These are phyloP conservation scores for Gnathonemus echidnorhynchus DNA, from an alignment of 2,113 vertebrate species.

Conservation along the genomic window DNA sequence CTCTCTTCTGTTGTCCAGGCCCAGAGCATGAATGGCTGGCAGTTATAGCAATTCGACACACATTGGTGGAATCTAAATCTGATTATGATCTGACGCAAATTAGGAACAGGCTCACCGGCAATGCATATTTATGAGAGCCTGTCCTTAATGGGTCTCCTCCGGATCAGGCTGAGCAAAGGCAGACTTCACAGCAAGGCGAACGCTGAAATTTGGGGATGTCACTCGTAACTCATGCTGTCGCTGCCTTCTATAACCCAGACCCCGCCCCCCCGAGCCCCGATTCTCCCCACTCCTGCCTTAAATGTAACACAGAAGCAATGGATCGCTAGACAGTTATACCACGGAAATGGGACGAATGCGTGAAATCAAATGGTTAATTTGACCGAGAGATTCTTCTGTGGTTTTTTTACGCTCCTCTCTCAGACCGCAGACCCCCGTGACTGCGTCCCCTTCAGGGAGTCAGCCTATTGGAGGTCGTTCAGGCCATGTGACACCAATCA, in stretches of 20 bases:
- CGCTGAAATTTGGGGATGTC: not conserved
- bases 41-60: not conserved
- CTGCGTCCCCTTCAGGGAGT: not conserved
- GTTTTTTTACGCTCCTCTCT: not conserved
- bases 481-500: slow-evolving; percentile 9
- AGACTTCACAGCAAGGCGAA: too few relatives aligned
- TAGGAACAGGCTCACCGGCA: not conserved
- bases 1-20: not conserved
- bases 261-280: not conserved
- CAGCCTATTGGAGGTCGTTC: not conserved
- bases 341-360: not conserved
- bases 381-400: not conserved
- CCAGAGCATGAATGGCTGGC: not conserved
- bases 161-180: not conserved
- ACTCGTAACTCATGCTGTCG: not conserved
- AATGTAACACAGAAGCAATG: not conserved
- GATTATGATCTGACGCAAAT: not conserved
- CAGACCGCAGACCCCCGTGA: not conserved
- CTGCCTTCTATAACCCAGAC: not conserved
- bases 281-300: not conserved
- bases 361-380: not conserved
- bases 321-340: not conserved
- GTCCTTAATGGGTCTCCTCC: too few relatives aligned
- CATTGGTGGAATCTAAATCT: not conserved
- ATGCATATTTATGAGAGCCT: not conserved